phyloP scores from a whole-genome alignment of 2,888 invertebrate genomes.

The Caenorhabditis macrosperma region DNA sequence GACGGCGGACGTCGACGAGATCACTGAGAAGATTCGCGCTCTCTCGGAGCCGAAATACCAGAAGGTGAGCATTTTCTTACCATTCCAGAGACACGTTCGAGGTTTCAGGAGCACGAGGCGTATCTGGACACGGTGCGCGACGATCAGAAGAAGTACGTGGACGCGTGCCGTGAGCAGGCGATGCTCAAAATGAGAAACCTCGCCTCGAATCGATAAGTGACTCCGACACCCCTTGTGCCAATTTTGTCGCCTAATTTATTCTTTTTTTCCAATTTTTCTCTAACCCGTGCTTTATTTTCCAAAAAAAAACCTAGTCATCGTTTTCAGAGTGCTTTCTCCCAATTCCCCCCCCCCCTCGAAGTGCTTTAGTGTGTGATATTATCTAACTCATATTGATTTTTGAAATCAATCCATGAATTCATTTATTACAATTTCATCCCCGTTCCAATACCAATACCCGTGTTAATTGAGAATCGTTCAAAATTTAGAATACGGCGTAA shows the following conservation, averaged over 20 bases:
- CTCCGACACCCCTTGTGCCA: background rate
- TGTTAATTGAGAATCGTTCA: no score
- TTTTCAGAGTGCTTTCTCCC: no score
- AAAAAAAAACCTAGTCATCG: background rate
- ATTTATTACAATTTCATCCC: no score
- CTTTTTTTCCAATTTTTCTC: background rate
- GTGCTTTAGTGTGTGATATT: no score
- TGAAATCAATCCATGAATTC: no score
- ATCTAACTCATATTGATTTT: no score
- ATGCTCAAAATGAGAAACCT: conserved; percentile 62
- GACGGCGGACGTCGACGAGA: conserved; percentile 47
- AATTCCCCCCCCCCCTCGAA: no score
- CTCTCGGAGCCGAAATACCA: conserved; percentile 55
- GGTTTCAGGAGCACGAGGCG: conserved; percentile 62
- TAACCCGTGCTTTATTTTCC: background rate
- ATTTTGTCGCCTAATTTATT: background rate
- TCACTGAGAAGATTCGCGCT: conserved; percentile 50
- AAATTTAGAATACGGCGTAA: no score
- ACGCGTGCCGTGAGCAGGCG: conserved; percentile 62
- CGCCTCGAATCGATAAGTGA: conserved; percentile 39
- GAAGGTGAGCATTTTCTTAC: conserved; percentile 31
- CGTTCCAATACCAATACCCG: no score
- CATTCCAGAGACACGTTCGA: no score
- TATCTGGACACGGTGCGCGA: conserved; percentile 56
- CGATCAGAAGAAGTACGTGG: conserved; percentile 64